These are phyloP conservation scores for Chymomyza procnemis DNA, from an alignment of 2,888 invertebrate species.

Conservation along the genomic window DNA sequence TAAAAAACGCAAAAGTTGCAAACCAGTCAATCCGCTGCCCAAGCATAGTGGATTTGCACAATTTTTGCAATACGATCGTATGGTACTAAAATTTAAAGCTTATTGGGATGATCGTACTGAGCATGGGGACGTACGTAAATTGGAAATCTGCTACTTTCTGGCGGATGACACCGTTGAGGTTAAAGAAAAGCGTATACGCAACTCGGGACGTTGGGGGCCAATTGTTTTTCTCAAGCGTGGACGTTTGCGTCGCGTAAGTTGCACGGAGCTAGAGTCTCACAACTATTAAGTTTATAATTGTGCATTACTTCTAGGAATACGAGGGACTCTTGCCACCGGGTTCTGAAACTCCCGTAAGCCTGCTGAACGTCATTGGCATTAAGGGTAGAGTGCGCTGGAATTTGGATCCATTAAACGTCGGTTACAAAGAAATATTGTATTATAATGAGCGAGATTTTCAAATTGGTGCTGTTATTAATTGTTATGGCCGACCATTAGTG, in stretches of 20 bases:
- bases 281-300: not conserved
- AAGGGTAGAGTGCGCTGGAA: slow-evolving; percentile 80
- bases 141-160: slow-evolving; percentile 91
- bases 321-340: slow-evolving; percentile 79
- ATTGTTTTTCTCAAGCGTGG: slow-evolving; percentile 86
- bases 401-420: slow-evolving; percentile 81
- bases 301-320: slow-evolving; percentile 62
- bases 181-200: slow-evolving; percentile 84
- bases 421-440: slow-evolving; percentile 76
- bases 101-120: slow-evolving; percentile 93
- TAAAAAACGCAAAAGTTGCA: slow-evolving; percentile 57
- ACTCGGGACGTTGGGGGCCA: slow-evolving; percentile 85
- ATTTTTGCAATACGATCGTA: slow-evolving; percentile 90
- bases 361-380: slow-evolving; percentile 81
- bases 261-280: slow-evolving; percentile 6
- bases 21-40: slow-evolving; percentile 75
- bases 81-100: slow-evolving; percentile 87
- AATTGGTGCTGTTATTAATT: slow-evolving; percentile 89
- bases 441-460: slow-evolving; percentile 83
- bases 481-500: slow-evolving; percentile 89
- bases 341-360: slow-evolving; percentile 79
- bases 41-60: slow-evolving; percentile 84
- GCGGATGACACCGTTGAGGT: slow-evolving; percentile 94
- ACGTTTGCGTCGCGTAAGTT: slow-evolving; percentile 86
- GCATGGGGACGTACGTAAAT: slow-evolving; percentile 87